These are phyloP conservation scores for Bombus sibiricus DNA, from an alignment of 1,140 invertebrate genomes.

Conservation along the genomic window DNA sequence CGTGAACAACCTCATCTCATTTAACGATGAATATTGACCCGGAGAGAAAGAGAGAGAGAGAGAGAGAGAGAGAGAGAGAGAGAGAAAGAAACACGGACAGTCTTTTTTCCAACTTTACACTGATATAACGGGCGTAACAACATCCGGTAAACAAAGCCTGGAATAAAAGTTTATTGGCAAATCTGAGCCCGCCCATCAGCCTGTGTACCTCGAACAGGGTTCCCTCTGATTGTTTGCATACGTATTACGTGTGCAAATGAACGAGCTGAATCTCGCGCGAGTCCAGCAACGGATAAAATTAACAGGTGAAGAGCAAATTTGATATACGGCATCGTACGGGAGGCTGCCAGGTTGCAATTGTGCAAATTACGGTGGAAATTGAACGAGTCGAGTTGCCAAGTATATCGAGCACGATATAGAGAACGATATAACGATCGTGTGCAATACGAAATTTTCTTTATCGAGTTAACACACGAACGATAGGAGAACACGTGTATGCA, in stretches of 20 bases:
- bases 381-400: neutral
- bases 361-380: neutral
- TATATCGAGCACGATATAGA: neutral
- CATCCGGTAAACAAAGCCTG: slow-evolving; percentile 4
- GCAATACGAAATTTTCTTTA: slow-evolving; percentile 17
- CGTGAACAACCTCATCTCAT: neutral
- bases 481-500: slow-evolving; percentile 11
- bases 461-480: slow-evolving; percentile 6
- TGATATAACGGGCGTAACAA: neutral
- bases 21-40: neutral
- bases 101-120: slow-evolving; percentile 1
- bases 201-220: slow-evolving; percentile 13
- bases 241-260: neutral
- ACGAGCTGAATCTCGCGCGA: neutral
- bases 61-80: no score
- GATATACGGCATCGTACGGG: neutral
- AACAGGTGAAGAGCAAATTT: slow-evolving; percentile 37
- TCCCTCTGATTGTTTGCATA: slow-evolving; percentile 22
- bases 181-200: neutral
- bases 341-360: neutral
- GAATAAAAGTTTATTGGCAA: slow-evolving; percentile 42
- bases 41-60: neutral
- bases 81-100: neutral
- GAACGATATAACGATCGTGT: neutral
- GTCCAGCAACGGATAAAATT: slow-evolving; percentile 31